Evolutionary conservation across 2,113 vertebrate genomes (phyloP).

Genomic region (Campylomormyrus tamandua): DNA sequence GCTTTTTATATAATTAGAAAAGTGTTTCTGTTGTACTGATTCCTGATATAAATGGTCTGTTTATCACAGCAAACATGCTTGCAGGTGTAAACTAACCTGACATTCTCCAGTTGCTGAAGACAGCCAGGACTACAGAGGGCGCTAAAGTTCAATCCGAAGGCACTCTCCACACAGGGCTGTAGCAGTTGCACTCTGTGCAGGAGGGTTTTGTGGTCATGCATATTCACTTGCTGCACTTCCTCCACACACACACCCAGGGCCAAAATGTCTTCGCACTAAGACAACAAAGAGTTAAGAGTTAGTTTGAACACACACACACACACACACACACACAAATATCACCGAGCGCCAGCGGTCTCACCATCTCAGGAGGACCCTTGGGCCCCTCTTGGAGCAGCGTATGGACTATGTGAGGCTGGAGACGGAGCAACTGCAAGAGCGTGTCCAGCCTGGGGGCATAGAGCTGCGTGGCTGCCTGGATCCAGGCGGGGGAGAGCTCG

Average conservation of each 20-base stretch:
- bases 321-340: not conserved
- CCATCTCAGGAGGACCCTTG: conserved; percentile 41
- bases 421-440: conserved; percentile 47
- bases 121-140: conserved; percentile 43
- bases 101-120: conserved; percentile 44
- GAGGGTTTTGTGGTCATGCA: conserved; percentile 42
- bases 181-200: conserved; percentile 47
- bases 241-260: conserved; percentile 55
- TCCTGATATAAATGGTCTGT: not conserved
- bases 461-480: conserved; percentile 42
- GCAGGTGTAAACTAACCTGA: conserved; percentile 39
- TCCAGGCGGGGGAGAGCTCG: conserved; percentile 56
- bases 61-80: not conserved
- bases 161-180: conserved; percentile 56
- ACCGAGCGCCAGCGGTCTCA: conserved; percentile 18
- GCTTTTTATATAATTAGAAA: not conserved
- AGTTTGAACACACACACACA: not conserved
- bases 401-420: conserved; percentile 41
- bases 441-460: conserved; percentile 49
- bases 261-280: conserved; percentile 54
- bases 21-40: not conserved
- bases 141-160: conserved; percentile 42
- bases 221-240: conserved; percentile 36
- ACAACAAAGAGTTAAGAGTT: not conserved
- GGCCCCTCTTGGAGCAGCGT: not conserved